A percentile compares a stretch with the other conserved stretches of the same genome.
Evolutionary conservation across 2,113 vertebrate species (phyloP).

Genomic region (Aspiorhynchus laticeps): DNA sequence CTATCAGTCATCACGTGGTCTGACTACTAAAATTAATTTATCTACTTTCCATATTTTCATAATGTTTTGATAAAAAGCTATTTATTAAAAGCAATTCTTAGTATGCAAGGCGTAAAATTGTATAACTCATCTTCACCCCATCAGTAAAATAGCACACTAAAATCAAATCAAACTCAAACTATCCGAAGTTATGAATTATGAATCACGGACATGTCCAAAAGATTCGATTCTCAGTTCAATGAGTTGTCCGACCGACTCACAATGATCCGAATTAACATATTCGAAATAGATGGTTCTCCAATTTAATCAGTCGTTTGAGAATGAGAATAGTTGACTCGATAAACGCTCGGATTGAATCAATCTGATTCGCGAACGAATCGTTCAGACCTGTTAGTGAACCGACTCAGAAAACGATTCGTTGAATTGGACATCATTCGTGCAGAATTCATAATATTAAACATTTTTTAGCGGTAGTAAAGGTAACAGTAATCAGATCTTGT

Average conservation of each 20-base stretch:
- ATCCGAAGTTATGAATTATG: not conserved
- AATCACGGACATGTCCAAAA: not conserved
- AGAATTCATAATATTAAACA: not conserved
- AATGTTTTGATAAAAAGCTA: not conserved
- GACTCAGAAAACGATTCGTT: not conserved
- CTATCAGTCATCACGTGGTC: not conserved
- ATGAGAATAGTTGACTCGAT: not conserved
- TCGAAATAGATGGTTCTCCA: no score
- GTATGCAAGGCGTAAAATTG: not conserved
- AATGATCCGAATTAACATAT: not conserved
- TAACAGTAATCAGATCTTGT: not conserved
- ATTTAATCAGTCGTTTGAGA: no score
- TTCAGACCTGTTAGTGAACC: slow-evolving; percentile 1
- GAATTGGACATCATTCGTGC: not conserved
- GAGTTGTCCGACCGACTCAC: not conserved
- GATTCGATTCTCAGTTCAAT: not conserved
- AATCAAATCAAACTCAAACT: not conserved
- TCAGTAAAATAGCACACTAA: not conserved
- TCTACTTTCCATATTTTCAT: not conserved
- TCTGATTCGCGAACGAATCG: not conserved
- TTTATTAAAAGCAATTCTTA: not conserved
- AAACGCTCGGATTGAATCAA: not conserved
- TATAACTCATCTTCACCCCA: not conserved
- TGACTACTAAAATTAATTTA: not conserved
- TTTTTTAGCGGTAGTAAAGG: not conserved